Percentiles rank a stretch among this genome's conserved stretches.
phyloP scores from a whole-genome alignment of 2,113 vertebrate species.

The Fregata magnificens region DNA sequence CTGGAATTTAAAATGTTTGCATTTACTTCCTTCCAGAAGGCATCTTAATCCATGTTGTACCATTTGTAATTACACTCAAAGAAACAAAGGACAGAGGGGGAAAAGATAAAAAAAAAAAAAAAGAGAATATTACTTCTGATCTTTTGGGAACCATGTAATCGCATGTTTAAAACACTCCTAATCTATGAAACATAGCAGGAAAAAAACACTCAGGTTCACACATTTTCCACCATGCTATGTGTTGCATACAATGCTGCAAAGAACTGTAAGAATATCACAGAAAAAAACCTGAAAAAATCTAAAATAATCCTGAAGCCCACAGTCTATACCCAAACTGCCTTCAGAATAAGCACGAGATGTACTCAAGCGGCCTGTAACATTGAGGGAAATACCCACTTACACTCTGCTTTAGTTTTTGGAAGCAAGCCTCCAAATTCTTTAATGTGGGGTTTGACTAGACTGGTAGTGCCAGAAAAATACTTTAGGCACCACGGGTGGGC shows the following conservation, averaged over 20 bases:
- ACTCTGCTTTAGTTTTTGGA: not conserved
- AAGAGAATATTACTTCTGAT: not conserved
- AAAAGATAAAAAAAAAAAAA: not conserved
- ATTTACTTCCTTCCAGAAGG: not conserved
- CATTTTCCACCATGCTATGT: not conserved
- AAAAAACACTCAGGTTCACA: not conserved
- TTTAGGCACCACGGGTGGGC: not conserved
- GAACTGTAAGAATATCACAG: not conserved
- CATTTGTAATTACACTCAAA: not conserved
- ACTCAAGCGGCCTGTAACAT: not conserved
- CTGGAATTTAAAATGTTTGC: not conserved
- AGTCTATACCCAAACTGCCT: not conserved
- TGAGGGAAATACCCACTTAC: not conserved
- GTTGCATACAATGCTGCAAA: not conserved
- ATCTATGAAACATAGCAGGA: not conserved
- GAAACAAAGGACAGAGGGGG: fast-evolving
- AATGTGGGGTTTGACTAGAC: not conserved
- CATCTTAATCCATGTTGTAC: not conserved
- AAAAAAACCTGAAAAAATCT: not conserved
- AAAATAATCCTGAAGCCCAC: not conserved
- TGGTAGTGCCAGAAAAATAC: not conserved
- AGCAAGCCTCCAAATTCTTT: not conserved
- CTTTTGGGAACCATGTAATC: not conserved
- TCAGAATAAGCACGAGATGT: not conserved
- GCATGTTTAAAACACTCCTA: not conserved